Evolutionary conservation across 2,888 invertebrate genomes (phyloP), one percentile per base, ranked within the genome.

Genomic region (Lasioglossum pauxillum): DNA sequence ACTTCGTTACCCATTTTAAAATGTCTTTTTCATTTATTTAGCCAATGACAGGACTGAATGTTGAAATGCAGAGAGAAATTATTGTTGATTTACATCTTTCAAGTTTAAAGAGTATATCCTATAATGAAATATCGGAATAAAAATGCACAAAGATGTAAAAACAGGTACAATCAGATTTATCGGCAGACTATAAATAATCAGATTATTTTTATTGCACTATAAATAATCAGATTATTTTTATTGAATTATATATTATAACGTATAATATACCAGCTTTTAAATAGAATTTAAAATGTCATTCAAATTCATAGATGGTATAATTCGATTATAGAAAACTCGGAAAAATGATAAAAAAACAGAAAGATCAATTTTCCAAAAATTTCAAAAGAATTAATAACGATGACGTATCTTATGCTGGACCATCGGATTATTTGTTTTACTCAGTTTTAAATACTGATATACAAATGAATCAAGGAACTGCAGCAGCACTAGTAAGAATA

Each of bases 361-460:
- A 74, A 76, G 14, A 35, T 23, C 14, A 53, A 19, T 27, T 38
- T n/a, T 23, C 2, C 19, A 76, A 19, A 38, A 72, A 46, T 31
- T 16, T n/a, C 5, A 71, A 46, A 64, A 71, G 49, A 23, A n/a
- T 12, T 14, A 23, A 2, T 53, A n/a, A 0, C 3, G 8, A 8
- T 19, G 23, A n/a, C 23, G 19, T 5, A 12, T 53, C 31, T 23
- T n/a, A 10, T 23, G 7, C 16, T 67, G 78, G 76, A n/a, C 78
- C 80, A 10, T 67, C 81, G 31, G 82, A 91, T 84, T 92, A 88
- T 78, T 72, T 90, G 5, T 92, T 93, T 89, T 93, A 93, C 84
- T 90, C 92, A 7, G 80, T 93, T 78, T 78, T 93, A 44, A 93
- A 93, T 83, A 93, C 92, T n/a, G 86, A 87, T 19, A 35, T 90